phyloP scores from a whole-genome alignment of 2,113 vertebrate species.

The Azemiops feae region DNA sequence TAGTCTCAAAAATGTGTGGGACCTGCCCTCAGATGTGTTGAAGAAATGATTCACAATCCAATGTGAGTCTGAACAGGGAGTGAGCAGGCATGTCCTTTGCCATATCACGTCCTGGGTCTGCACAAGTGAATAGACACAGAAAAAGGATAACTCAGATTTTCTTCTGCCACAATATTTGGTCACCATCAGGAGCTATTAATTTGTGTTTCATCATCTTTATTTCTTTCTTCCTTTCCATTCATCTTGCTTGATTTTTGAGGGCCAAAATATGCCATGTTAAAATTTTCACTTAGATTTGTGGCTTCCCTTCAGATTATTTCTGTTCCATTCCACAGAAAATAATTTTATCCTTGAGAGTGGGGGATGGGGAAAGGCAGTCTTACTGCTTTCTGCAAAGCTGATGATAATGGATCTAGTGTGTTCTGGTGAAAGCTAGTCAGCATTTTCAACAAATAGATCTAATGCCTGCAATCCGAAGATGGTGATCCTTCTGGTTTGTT shows the following conservation, averaged over 20 bases:
- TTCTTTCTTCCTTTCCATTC: neutral
- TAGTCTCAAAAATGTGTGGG: neutral
- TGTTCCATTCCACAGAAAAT: conserved; percentile 5
- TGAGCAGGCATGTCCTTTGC: neutral
- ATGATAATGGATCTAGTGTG: neutral
- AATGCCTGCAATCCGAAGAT: neutral
- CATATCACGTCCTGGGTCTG: too few species aligned
- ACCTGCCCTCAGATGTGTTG: neutral
- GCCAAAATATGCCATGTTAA: neutral
- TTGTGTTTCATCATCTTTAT: neutral
- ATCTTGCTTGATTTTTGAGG: neutral
- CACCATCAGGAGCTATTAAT: neutral
- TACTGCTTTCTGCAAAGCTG: neutral
- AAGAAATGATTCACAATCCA: neutral
- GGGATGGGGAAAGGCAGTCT: neutral
- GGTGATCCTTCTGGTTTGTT: neutral
- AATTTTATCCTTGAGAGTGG: conserved; percentile 5
- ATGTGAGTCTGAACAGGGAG: neutral
- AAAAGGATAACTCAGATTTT: neutral
- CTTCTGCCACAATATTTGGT: neutral
- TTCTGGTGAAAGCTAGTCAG: neutral
- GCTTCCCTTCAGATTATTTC: neutral
- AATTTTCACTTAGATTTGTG: conserved; percentile 2
- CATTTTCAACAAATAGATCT: neutral
- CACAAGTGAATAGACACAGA: neutral